Conservation (phyloP, 2,113 vertebrate species). For the Columbina picui region DNA sequence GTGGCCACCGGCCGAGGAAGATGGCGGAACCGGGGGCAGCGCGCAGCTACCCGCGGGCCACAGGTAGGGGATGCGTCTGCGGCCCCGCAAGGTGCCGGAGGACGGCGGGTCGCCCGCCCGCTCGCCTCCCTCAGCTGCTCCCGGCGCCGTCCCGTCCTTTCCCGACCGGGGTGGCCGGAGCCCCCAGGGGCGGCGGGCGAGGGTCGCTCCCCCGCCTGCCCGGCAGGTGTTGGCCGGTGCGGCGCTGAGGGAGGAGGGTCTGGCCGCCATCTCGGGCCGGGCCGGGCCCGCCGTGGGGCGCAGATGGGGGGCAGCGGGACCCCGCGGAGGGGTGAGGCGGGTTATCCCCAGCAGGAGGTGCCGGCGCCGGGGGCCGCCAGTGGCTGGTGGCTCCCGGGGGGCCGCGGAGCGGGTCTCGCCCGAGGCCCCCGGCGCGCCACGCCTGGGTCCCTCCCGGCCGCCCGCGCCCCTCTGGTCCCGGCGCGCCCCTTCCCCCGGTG, state of each 20-base stretch:
- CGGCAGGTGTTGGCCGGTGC: neutral
- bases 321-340: neutral
- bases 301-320: neutral
- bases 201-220: neutral
- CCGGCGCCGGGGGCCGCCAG: neutral
- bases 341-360: neutral
- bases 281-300: neutral
- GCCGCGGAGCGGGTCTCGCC: neutral
- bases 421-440: neutral
- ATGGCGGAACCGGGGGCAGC: conserved; percentile 46
- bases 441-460: too few relatives aligned
- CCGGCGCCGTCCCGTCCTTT: neutral
- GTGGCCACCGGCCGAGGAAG: neutral
- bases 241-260: neutral
- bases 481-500: neutral
- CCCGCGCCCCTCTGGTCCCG: too few relatives aligned
- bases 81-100: neutral
- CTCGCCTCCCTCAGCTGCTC: neutral
- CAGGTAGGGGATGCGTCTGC: conserved; percentile 41
- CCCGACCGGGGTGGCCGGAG: neutral
- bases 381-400: neutral
- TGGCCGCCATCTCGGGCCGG: conserved; percentile 1
- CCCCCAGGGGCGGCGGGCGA: neutral
- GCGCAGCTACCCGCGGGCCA: conserved; percentile 48
- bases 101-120: neutral